phyloP scores from a whole-genome alignment of 2,797 vertebrate genomes.

The Hoplostethus atlanticus region DNA sequence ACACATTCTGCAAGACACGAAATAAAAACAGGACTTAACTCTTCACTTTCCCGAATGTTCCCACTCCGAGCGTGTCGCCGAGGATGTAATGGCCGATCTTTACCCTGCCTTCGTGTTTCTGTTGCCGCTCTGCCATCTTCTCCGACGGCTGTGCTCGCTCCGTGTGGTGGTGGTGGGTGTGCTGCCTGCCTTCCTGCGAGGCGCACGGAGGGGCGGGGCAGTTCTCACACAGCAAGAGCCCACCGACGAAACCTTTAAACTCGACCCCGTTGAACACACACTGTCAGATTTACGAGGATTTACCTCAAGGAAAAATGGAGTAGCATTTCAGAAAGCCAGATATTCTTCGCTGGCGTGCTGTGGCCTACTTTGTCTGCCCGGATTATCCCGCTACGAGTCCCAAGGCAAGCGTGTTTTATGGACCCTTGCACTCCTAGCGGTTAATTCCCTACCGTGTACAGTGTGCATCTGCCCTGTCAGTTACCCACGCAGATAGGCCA shows the following conservation, averaged over 20 bases:
- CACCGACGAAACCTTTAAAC: neutral
- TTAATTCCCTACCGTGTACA: neutral
- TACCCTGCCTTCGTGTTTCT: slow-evolving; percentile 96
- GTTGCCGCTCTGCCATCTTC: slow-evolving; percentile 94
- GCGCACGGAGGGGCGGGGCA: slow-evolving; percentile 68
- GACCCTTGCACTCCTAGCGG: neutral
- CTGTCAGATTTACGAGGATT: neutral
- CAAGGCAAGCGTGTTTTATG: too few relatives aligned
- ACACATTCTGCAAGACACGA: slow-evolving; percentile 10
- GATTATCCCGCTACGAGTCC: neutral
- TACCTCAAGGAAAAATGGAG: neutral
- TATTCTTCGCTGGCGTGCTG: neutral
- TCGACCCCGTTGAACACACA: neutral
- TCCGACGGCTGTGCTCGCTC: slow-evolving; percentile 61
- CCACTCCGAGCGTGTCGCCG: slow-evolving; percentile 97
- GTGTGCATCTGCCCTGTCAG: neutral
- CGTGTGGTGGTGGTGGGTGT: slow-evolving; percentile 49
- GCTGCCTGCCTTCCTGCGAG: slow-evolving; percentile 44
- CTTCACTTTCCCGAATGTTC: slow-evolving; percentile 99
- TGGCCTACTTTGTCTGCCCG: neutral
- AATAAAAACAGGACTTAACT: slow-evolving; percentile 89
- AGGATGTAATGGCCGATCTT: slow-evolving; percentile 98
- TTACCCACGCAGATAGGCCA: neutral
- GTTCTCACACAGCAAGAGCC: neutral
- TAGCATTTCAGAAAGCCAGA: neutral